Conservation (phyloP, 2,888 invertebrate species). For the Tenthredo distinguenda region DNA sequence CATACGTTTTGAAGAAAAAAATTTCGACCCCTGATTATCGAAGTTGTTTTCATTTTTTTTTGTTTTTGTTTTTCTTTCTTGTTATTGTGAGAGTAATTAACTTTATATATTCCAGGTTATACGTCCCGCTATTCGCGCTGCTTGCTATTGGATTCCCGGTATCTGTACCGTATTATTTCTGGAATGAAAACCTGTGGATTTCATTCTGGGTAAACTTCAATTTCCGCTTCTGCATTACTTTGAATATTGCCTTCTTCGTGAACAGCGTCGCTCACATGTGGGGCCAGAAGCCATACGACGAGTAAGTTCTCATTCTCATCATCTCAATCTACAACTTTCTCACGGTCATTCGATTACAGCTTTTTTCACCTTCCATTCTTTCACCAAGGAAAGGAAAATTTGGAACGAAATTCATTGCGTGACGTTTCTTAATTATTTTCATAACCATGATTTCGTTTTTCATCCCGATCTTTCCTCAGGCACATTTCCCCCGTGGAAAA, state of each 20-base stretch:
- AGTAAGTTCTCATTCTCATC: conserved; percentile 75
- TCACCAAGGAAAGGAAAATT: no score
- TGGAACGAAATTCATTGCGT: no score
- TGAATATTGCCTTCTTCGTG: conserved; percentile 92
- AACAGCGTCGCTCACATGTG: conserved; percentile 90
- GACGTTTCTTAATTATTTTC: no score
- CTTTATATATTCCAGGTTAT: conserved; percentile 79
- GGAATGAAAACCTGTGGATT: conserved; percentile 84
- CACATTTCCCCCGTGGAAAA: conserved; percentile 88
- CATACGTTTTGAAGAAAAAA: not conserved
- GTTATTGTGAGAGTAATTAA: not conserved
- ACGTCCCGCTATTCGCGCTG: conserved; percentile 82
- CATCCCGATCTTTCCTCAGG: conserved; percentile 75
- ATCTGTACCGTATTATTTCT: conserved; percentile 82
- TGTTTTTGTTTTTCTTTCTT: not conserved
- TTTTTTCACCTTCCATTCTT: not conserved
- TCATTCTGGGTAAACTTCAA: conserved; percentile 82
- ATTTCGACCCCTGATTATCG: not conserved
- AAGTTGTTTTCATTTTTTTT: not conserved
- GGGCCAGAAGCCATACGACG: conserved; percentile 85
- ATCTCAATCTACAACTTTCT: not conserved
- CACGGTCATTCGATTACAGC: not conserved
- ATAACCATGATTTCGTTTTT: not conserved
- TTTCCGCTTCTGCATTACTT: conserved; percentile 84
- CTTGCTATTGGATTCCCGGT: conserved; percentile 86